phyloP scores from a whole-genome alignment of 2,888 invertebrate genomes.

The Orchesellides sinensis region DNA sequence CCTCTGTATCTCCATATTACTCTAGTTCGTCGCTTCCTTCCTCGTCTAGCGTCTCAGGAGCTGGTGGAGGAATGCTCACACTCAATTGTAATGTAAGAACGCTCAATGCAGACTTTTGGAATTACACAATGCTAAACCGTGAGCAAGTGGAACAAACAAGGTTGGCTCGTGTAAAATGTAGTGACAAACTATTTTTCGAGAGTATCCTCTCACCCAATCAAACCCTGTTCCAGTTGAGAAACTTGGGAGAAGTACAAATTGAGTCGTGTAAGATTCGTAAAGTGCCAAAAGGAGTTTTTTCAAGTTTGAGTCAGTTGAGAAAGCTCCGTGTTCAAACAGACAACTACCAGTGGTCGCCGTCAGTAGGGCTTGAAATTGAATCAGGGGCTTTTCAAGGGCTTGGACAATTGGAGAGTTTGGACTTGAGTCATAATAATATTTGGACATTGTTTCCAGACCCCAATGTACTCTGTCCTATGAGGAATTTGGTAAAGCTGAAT shows the following conservation, averaged over 20 bases:
- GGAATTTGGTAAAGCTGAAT: slow-evolving; percentile 89
- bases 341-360: slow-evolving; percentile 87
- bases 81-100: slow-evolving; percentile 69
- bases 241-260: slow-evolving; percentile 75
- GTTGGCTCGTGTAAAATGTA: slow-evolving; percentile 85
- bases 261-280: slow-evolving; percentile 76
- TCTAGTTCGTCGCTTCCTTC: slow-evolving; percentile 27
- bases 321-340: slow-evolving; percentile 90
- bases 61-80: slow-evolving; percentile 37
- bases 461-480: slow-evolving; percentile 85
- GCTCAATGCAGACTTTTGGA: slow-evolving; percentile 68
- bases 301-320: slow-evolving; percentile 74
- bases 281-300: slow-evolving; percentile 72
- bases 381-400: slow-evolving; percentile 84
- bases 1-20: slow-evolving; percentile 23
- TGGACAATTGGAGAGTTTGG: slow-evolving; percentile 85
- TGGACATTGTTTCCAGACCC: slow-evolving; percentile 84
- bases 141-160: slow-evolving; percentile 68
- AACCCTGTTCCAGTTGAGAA: slow-evolving; percentile 75
- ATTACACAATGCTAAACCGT: slow-evolving; percentile 66
- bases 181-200: slow-evolving; percentile 86
- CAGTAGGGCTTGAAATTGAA: slow-evolving; percentile 86
- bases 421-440: slow-evolving; percentile 88
- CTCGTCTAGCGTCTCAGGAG: slow-evolving; percentile 17
- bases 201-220: slow-evolving; percentile 84